Evolutionary conservation across 2,888 invertebrate genomes (phyloP), one percentile per base, ranked within the genome.

Genomic region (Hedya salicella): DNA sequence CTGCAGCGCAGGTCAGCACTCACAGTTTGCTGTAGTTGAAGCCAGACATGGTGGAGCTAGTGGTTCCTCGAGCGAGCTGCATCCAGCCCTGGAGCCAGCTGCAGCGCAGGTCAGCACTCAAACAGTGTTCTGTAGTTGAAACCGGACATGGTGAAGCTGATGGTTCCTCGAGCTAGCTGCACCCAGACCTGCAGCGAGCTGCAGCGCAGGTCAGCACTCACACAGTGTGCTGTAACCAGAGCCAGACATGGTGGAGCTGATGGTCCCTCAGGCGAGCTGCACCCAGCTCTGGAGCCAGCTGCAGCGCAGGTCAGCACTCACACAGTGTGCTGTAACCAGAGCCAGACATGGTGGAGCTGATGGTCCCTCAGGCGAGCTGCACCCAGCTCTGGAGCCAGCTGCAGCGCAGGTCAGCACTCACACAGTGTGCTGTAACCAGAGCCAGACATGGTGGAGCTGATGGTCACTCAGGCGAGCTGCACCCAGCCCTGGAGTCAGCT

Each of bases 101-200:
- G 95, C 97, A 67, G 93, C 96, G 1, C 98, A 98, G 0, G 83
- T 93, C 16, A 94, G 94, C 75, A 96, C 97, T 0, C 97, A 97
- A 77, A 93, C 99, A 0, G 94, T 99, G 48, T 99, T 99, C 93
- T 99, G 98, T 82, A n/a, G n/a, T n/a, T n/a, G n/a, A n/a, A n/a
- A n/a, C n/a, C n/a, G n/a, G n/a, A n/a, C n/a, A n/a, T n/a, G n/a
- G n/a, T n/a, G n/a, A n/a, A n/a, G n/a, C n/a, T n/a, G n/a, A n/a
- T n/a, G n/a, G n/a, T n/a, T n/a, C n/a, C n/a, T n/a, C n/a, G n/a
- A n/a, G n/a, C n/a, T 16, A 98, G 90, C 97, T 97, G 0, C 98
- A 98, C 11, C 86, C 93, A 94, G 76, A 98, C 62, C 88, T 98
- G 69, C 96, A 95, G 95, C 74, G 94, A 94, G 78, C 87, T 96